Evolutionary conservation across 2,113 vertebrate species (phyloP).

Genomic region (Lampris megalopsis): DNA sequence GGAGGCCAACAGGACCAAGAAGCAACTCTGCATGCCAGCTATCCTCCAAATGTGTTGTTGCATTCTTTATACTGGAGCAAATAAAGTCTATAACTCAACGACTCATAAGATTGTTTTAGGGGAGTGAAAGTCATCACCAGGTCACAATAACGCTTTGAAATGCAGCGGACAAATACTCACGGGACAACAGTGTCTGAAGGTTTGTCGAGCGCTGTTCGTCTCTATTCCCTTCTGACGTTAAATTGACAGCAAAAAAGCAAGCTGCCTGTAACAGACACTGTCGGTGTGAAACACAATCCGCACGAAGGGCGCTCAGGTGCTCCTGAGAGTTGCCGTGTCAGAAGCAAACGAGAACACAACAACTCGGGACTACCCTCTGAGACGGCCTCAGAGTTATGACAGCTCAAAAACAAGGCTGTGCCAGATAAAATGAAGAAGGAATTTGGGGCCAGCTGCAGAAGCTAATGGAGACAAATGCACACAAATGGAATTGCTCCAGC

Average conservation of each 20-base stretch:
- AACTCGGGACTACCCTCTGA: background rate
- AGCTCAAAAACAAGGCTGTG: background rate
- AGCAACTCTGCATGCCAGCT: background rate
- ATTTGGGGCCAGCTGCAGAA: conserved; percentile 6
- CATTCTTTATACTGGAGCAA: conserved; percentile 23
- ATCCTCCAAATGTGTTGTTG: background rate
- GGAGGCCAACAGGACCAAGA: no score
- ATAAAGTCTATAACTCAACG: conserved; percentile 49
- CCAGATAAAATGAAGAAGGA: background rate
- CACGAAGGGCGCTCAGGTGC: background rate
- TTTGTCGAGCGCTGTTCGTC: conserved; percentile 54
- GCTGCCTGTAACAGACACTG: conserved; percentile 24
- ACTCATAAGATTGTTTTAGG: conserved; percentile 39
- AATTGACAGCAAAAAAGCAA: conserved; percentile 5
- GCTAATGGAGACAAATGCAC: conserved; percentile 10
- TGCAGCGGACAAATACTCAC: conserved; percentile 34
- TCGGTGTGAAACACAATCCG: conserved; percentile 1
- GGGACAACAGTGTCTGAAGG: conserved; percentile 38
- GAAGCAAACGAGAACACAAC: background rate
- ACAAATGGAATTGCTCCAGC: background rate
- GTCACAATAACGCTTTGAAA: conserved; percentile 32
- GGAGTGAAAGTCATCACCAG: conserved; percentile 47
- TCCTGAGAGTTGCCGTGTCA: conserved; percentile 1
- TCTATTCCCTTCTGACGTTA: conserved; percentile 48
- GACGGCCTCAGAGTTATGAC: background rate